phyloP scores from a whole-genome alignment of 1,140 invertebrate species.

The Archivesica marissinica region DNA sequence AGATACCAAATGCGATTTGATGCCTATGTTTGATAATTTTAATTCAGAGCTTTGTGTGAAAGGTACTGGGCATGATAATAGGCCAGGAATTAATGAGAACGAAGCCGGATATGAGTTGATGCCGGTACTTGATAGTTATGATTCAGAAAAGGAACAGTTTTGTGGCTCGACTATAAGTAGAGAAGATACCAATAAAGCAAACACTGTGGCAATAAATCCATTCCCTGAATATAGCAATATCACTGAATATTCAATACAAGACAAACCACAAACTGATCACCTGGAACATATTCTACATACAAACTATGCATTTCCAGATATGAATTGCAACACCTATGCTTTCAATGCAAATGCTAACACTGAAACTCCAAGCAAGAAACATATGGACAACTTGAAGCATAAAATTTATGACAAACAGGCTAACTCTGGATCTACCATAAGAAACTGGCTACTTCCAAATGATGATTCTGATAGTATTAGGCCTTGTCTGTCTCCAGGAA shows the following conservation, averaged over 20 bases:
- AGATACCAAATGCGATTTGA: too few relatives aligned
- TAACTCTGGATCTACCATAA: conserved; percentile 47
- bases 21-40: too few relatives aligned
- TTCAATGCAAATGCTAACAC: background rate
- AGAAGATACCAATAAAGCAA: background rate
- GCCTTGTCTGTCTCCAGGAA: background rate
- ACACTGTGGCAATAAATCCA: background rate
- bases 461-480: conserved; percentile 14
- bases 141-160: background rate
- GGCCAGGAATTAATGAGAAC: background rate
- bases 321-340: background rate
- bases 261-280: background rate
- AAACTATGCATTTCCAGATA: background rate
- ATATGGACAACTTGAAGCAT: background rate
- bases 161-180: background rate
- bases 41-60: background rate
- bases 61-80: background rate
- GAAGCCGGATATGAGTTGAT: background rate
- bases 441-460: conserved; percentile 53
- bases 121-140: background rate
- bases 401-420: conserved; percentile 16
- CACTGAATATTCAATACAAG: conserved; percentile 46
- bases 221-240: conserved; percentile 55
- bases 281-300: background rate
- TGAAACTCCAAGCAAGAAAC: conserved; percentile 13